Conservation (phyloP, 2,113 vertebrate genomes). For the Xenopus laevis region DNA sequence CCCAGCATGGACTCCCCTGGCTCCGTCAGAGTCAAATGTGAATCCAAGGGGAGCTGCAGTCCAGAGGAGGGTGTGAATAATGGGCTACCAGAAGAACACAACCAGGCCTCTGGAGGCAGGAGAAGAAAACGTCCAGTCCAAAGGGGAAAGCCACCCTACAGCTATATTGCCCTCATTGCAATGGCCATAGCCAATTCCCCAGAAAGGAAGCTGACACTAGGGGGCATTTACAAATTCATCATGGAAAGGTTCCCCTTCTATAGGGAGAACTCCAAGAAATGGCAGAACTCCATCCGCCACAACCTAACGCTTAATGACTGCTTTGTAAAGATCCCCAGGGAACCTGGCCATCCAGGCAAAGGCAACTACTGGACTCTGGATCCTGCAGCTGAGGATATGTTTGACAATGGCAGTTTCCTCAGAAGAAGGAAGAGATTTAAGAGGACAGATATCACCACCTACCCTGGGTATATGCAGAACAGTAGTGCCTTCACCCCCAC, state of each 20-base stretch:
- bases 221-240: constrained; percentile 96
- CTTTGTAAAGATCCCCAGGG: constrained; percentile 82
- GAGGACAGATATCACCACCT: constrained; percentile 84
- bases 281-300: constrained; percentile 84
- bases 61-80: constrained; percentile 51
- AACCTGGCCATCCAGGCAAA: constrained; percentile 78
- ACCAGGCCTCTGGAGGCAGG: constrained; percentile 68
- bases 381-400: constrained; percentile 83
- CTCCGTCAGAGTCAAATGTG: constrained; percentile 67
- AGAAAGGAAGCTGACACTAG: constrained; percentile 89
- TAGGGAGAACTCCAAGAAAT: constrained; percentile 92
- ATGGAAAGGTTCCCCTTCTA: constrained; percentile 96
- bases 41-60: constrained; percentile 64
- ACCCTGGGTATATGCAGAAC: constrained; percentile 83
- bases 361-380: constrained; percentile 84
- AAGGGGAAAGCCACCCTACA: constrained; percentile 92
- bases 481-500: constrained; percentile 79
- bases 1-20: constrained; percentile 66
- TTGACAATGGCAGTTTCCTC: constrained; percentile 81
- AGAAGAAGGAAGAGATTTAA: constrained; percentile 78
- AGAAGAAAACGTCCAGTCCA: constrained; percentile 89
- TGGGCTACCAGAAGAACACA: constrained; percentile 67
- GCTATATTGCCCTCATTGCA: constrained; percentile 94
- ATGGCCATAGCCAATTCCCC: constrained; percentile 95
- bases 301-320: constrained; percentile 84